Evolutionary conservation across 2,113 vertebrate genomes (phyloP), one percentile per base, ranked within the genome.

Genomic region (Heterocephalus glaber): DNA sequence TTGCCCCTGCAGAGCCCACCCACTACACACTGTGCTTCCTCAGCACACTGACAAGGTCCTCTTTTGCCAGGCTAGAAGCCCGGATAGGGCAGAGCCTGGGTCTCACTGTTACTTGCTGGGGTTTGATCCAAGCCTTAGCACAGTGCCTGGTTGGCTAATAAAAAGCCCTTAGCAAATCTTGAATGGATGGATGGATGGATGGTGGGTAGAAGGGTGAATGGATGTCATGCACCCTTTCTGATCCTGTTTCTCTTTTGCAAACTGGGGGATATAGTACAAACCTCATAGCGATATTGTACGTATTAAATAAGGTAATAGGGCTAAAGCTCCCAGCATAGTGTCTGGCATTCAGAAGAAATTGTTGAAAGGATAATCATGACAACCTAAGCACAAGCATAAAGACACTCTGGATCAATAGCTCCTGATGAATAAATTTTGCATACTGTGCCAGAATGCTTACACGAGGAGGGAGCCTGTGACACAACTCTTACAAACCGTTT

Each of bases 171-270:
- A 35, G 28, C 65, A 63, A 74, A 81, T 81, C 83, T 38, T 89
- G 30, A 14, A 49, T 60, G 70, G 79, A 19, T 54, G 4, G 1
- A 6, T 22, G 22, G n/a, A 1, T 8, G 7, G 77, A 35, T 26
- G 35, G 41, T 26, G 47, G 58, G 30, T 22, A 20, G 54, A 9
- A 84, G n/a, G 14, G 4, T 28, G 41, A 13, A 47, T 77, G 63
- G 38, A 11, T 60, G 2, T 77, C 17, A 35, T 14, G 22, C 28
- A 61, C 35, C 54, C 68, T 83, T 70, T 82, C 68, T 92, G 70
- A 80, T 68, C 56, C 85, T 92, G 1, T 61, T 89, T 70, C 70
- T 89, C 38, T 81, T 94, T 68, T 77, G 74, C 13, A 80, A 87
- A 92, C 38, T 26, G 3, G 49, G 19, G 26, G 7, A 89, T 63